Evolutionary conservation across 2,888 invertebrate species (phyloP).

Genomic region (Dynastes grantii): DNA sequence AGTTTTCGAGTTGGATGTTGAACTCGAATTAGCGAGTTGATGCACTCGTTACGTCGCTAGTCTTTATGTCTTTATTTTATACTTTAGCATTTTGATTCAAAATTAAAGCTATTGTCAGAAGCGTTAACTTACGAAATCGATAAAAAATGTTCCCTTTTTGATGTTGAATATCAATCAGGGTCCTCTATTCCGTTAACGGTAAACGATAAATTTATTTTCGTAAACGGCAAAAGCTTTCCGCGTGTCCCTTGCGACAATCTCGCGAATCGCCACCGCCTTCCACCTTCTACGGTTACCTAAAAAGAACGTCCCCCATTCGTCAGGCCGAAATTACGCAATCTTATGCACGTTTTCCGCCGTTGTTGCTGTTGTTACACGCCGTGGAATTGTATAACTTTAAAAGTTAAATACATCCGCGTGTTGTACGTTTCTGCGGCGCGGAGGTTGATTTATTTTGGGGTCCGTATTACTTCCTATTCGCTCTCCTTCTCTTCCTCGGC

Average conservation of each 20-base stretch:
- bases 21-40: too few species aligned
- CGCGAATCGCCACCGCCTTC: background rate
- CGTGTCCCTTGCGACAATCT: background rate
- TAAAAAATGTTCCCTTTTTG: too few species aligned
- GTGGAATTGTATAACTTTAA: conserved; percentile 6
- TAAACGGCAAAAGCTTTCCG: background rate
- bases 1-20: too few species aligned
- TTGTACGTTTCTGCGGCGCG: conserved; percentile 10
- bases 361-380: background rate
- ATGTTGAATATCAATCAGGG: too few species aligned
- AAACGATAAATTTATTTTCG: too few species aligned
- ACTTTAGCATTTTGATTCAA: too few species aligned
- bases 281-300: background rate
- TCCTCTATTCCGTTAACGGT: too few species aligned
- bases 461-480: conserved; percentile 11
- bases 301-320: conserved; percentile 3
- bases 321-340: conserved; percentile 3
- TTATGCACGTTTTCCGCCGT: background rate
- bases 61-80: too few species aligned
- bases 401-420: conserved; percentile 14
- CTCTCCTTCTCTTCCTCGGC: conserved; percentile 10
- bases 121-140: too few species aligned
- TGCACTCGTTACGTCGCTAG: too few species aligned
- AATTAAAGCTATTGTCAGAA: too few species aligned
- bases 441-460: conserved; percentile 18